A percentile compares a stretch with the other conserved stretches of the same genome.
phyloP scores from a whole-genome alignment of 2,797 vertebrate species.

The Oryzias sinensis region DNA sequence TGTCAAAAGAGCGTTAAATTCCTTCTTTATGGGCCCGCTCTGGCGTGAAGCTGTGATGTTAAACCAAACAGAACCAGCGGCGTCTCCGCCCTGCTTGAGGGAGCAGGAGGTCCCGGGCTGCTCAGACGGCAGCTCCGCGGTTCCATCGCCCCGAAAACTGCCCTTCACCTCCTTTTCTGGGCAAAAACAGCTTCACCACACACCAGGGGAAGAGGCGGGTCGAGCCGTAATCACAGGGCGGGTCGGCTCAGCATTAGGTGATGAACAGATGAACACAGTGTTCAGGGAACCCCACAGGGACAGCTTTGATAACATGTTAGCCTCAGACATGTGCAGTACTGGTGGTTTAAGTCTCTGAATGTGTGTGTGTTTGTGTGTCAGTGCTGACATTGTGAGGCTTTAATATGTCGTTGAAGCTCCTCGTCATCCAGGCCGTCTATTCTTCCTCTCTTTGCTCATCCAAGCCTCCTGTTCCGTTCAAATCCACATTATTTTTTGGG shows the following conservation, averaged over 20 bases:
- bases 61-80: neutral
- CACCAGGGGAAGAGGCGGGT: neutral
- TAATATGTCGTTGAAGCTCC: constrained; percentile 35
- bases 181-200: too few relatives aligned
- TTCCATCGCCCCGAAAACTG: constrained; percentile 32
- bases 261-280: neutral
- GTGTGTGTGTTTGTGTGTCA: constrained; percentile 79
- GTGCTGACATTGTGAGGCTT: constrained; percentile 77
- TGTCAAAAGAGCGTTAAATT: neutral
- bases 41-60: constrained; percentile 7
- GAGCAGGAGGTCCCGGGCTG: constrained; percentile 1
- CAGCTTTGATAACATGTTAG: neutral
- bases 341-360: constrained; percentile 5
- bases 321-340: constrained; percentile 4
- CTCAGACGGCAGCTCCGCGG: constrained; percentile 5
- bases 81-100: constrained; percentile 7
- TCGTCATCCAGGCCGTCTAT: too few relatives aligned
- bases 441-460: too few relatives aligned
- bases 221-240: neutral
- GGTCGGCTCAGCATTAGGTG: neutral
- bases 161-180: constrained; percentile 36
- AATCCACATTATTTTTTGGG: too few relatives aligned
- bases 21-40: neutral
- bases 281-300: neutral
- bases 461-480: too few relatives aligned